Conservation (phyloP, 1,140 invertebrate species). For the Dolichoris vasculosae region DNA sequence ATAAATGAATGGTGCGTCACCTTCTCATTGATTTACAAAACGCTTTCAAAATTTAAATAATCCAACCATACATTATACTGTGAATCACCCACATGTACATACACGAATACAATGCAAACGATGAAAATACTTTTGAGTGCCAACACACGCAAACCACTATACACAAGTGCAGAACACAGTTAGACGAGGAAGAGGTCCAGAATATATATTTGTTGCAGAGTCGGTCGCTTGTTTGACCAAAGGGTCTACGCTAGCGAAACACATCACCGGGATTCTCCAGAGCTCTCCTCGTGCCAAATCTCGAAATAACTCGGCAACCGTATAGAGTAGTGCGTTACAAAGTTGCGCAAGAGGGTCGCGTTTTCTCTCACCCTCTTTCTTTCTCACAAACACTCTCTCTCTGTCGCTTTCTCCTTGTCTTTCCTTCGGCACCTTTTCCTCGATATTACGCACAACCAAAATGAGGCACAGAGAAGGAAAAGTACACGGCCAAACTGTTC, state of each 20-base stretch:
- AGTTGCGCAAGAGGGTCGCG: conserved; percentile 48
- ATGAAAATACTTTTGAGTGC: background rate
- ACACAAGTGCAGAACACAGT: background rate
- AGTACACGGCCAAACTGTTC: conserved; percentile 43
- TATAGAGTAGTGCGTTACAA: background rate
- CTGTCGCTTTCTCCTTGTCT: background rate
- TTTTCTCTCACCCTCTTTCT: background rate
- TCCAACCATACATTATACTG: background rate
- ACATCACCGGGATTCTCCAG: conserved; percentile 48
- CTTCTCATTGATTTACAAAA: background rate
- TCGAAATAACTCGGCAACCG: conserved; percentile 46
- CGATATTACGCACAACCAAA: background rate
- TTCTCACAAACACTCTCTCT: too few species aligned
- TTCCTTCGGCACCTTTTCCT: background rate
- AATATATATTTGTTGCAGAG: conserved; percentile 10
- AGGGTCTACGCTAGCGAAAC: conserved; percentile 27
- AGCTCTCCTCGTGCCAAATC: conserved; percentile 48
- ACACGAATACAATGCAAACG: background rate
- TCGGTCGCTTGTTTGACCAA: conserved; percentile 45
- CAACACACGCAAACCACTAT: background rate
- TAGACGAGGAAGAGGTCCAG: conserved; percentile 27
- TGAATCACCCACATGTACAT: background rate
- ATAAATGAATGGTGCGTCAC: background rate
- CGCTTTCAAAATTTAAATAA: conserved; percentile 18
- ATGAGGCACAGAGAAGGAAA: background rate